phyloP scores from a whole-genome alignment of 2,113 vertebrate genomes.

The Psammodynastes pulverulentus region DNA sequence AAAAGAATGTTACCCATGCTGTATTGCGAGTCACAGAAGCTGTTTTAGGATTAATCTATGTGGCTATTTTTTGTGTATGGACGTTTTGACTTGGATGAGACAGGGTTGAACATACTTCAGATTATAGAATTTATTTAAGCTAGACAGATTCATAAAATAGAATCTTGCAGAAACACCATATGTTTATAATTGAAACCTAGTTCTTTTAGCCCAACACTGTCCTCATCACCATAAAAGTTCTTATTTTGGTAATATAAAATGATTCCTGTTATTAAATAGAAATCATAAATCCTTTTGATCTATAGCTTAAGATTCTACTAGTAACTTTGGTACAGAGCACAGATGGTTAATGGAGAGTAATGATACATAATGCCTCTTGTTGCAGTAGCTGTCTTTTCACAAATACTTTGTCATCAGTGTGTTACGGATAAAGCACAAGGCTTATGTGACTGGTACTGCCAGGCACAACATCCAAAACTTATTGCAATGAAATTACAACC shows the following conservation, averaged over 20 bases:
- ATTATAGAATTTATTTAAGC: background rate
- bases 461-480: background rate
- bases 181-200: background rate
- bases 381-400: background rate
- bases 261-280: background rate
- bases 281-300: background rate
- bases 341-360: background rate
- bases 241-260: background rate
- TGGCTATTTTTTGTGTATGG: background rate
- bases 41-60: background rate
- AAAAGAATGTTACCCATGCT: background rate
- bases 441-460: background rate
- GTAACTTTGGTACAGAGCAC: background rate
- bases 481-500: background rate
- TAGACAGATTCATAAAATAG: background rate
- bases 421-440: background rate
- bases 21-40: background rate
- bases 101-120: background rate
- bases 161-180: background rate
- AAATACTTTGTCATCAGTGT: background rate
- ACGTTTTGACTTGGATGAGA: background rate
- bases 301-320: background rate
- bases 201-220: background rate
- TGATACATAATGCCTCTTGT: background rate
- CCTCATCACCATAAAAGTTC: background rate